A percentile compares a stretch with the other conserved stretches of the same genome.
Evolutionary conservation across 2,888 invertebrate species (phyloP).

Genomic region (Heliconius hortense): DNA sequence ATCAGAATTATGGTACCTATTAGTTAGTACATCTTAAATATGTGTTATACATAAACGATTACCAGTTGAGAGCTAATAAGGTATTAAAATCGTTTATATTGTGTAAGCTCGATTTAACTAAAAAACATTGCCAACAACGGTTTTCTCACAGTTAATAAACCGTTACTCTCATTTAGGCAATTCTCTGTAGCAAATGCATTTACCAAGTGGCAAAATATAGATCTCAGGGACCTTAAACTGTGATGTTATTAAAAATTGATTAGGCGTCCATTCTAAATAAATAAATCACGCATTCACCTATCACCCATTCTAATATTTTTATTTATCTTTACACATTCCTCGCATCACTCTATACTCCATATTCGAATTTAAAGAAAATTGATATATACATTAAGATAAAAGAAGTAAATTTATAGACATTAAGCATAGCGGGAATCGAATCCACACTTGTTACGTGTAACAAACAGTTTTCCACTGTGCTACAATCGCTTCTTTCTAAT

Average conservation of each 20-base stretch:
- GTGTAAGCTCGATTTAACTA: conserved; percentile 4
- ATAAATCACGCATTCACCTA: too few species aligned
- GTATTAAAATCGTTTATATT: not conserved
- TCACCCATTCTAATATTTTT: too few species aligned
- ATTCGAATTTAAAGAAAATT: not conserved
- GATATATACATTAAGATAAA: too few species aligned
- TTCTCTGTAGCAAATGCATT: not conserved
- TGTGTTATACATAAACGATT: not conserved
- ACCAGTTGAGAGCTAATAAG: not conserved
- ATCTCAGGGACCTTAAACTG: not conserved
- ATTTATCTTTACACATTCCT: not conserved
- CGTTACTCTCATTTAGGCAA: conserved; percentile 16
- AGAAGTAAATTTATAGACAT: not conserved
- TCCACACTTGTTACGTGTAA: not conserved
- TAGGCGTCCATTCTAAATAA: not conserved
- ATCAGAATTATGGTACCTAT: too few species aligned
- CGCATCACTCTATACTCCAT: not conserved
- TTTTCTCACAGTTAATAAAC: conserved; percentile 19
- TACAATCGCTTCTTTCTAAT: not conserved
- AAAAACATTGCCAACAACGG: not conserved
- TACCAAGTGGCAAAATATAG: not conserved
- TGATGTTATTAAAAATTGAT: not conserved
- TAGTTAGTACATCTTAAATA: not conserved
- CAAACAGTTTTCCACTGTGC: not conserved
- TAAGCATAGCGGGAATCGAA: not conserved